Evolutionary conservation across 2,797 vertebrate species (phyloP).

Genomic region (Malurus splendens): DNA sequence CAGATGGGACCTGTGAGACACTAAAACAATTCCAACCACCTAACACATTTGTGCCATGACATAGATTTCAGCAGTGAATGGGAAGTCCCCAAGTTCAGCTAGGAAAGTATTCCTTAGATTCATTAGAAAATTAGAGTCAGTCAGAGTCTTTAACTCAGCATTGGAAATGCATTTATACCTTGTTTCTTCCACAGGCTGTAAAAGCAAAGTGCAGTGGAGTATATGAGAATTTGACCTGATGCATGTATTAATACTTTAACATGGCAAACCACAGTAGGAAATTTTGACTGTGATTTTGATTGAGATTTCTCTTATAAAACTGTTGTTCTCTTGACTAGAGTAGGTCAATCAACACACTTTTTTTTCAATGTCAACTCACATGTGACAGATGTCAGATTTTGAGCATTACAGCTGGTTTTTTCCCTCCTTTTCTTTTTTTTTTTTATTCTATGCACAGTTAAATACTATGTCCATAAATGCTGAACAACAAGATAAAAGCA

Average conservation of each 20-base stretch:
- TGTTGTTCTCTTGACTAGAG: not conserved
- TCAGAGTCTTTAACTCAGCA: not conserved
- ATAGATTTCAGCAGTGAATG: constrained; percentile 15
- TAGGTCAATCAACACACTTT: not conserved
- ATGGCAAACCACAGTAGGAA: not conserved
- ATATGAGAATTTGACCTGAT: not conserved
- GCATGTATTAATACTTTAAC: not conserved
- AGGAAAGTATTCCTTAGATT: not conserved
- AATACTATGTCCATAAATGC: not conserved
- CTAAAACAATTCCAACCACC: not conserved
- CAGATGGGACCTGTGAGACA: not conserved
- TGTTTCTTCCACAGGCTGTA: not conserved
- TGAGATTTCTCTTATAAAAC: not conserved
- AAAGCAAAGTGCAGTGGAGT: not conserved
- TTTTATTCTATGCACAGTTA: not conserved
- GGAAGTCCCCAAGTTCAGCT: not conserved
- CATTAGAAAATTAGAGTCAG: not conserved
- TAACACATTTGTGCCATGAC: not conserved
- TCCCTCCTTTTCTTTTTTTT: not conserved
- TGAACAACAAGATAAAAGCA: not conserved
- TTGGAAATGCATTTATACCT: not conserved
- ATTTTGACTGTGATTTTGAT: not conserved
- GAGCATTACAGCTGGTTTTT: not conserved
- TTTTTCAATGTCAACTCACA: not conserved
- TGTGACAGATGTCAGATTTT: not conserved